Evolutionary conservation across 2,888 invertebrate species (phyloP).

Genomic region (Cephus nigrinus): DNA sequence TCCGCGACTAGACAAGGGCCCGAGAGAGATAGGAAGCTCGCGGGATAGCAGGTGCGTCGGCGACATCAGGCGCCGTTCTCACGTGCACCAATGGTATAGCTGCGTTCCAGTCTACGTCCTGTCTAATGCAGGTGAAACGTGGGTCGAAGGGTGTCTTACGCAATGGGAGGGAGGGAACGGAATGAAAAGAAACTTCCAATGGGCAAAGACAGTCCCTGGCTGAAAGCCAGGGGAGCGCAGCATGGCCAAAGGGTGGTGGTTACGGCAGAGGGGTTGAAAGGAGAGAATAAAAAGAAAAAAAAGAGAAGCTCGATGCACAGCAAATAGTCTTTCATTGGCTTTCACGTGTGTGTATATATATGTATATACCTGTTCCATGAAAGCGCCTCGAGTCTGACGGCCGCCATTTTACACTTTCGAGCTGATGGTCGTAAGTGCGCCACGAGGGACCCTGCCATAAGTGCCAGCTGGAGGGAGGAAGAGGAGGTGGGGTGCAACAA

Average conservation of each 20-base stretch:
- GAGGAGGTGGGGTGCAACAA: background rate
- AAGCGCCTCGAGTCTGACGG: background rate
- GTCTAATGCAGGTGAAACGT: conserved; percentile 15
- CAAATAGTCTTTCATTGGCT: background rate
- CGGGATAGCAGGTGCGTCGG: conserved; percentile 17
- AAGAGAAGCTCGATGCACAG: background rate
- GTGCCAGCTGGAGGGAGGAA: background rate
- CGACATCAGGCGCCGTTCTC: conserved; percentile 12
- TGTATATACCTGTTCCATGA: background rate
- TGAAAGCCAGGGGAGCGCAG: background rate
- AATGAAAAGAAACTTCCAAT: background rate
- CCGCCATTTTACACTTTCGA: background rate
- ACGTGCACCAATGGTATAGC: background rate
- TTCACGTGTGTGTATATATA: background rate
- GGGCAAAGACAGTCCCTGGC: background rate
- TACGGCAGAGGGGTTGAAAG: background rate
- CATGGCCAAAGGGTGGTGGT: background rate
- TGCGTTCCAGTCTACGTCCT: background rate
- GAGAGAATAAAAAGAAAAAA: background rate
- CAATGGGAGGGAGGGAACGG: conserved; percentile 1
- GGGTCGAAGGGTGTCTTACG: conserved; percentile 1
- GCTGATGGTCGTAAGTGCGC: background rate
- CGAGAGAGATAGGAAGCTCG: background rate
- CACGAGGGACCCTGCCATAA: background rate
- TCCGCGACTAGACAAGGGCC: conserved; percentile 18